These are phyloP conservation scores for Calidris pygmaea DNA, from an alignment of 2,113 vertebrate species.

Conservation along the genomic window DNA sequence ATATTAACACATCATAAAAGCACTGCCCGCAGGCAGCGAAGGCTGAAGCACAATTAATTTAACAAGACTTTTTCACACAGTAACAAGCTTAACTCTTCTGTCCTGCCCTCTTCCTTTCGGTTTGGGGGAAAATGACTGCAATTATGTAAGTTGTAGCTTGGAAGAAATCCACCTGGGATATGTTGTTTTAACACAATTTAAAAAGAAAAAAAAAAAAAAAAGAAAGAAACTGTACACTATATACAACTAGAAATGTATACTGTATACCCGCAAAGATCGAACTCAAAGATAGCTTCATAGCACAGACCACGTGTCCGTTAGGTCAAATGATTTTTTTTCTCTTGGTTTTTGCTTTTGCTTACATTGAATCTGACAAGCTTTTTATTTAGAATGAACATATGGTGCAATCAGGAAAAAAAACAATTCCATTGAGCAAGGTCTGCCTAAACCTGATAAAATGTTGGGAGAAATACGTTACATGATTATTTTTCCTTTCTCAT, in stretches of 20 bases:
- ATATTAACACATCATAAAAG: conserved; percentile 53
- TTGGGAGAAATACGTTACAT: conserved; percentile 49
- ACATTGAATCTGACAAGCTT: conserved; percentile 24
- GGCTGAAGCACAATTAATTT: conserved; percentile 79
- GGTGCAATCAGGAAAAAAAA: conserved; percentile 3
- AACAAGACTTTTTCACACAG: conserved; percentile 55
- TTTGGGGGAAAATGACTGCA: conserved; percentile 25
- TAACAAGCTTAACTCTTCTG: conserved; percentile 39
- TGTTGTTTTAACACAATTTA: background rate
- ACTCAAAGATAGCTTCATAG: conserved; percentile 51
- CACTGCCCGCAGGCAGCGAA: conserved; percentile 37
- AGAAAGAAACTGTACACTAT: conserved; percentile 15
- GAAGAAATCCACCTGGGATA: conserved; percentile 9
- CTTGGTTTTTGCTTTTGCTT: conserved; percentile 48
- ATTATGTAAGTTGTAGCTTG: conserved; percentile 32
- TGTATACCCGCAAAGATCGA: conserved; percentile 18
- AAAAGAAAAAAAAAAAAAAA: background rate
- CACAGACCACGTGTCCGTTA: conserved; percentile 28
- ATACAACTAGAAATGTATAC: conserved; percentile 46
- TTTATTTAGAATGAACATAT: conserved; percentile 47
- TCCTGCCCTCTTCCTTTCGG: background rate
- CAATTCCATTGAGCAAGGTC: conserved; percentile 25
- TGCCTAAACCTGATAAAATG: conserved; percentile 62
- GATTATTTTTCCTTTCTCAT: conserved; percentile 67
- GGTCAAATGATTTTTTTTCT: background rate